phyloP scores from a whole-genome alignment of 1,140 invertebrate genomes.

The Ladona fulva region DNA sequence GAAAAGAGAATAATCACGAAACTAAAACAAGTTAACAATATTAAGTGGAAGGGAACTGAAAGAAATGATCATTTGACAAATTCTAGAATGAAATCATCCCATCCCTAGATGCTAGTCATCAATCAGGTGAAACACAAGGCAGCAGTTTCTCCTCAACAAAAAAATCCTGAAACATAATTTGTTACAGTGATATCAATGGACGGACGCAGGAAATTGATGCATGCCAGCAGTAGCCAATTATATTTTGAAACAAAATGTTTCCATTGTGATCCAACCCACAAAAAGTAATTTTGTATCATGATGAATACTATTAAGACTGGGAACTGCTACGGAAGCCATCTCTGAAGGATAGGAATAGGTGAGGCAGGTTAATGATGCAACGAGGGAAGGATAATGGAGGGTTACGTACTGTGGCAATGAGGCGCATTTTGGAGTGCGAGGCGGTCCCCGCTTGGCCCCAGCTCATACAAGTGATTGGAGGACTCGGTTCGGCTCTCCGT shows the following conservation, averaged over 20 bases:
- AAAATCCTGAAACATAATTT: neutral
- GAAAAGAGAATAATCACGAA: too few relatives aligned
- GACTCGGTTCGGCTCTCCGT: conserved; percentile 43
- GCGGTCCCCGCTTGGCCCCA: neutral
- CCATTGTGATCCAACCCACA: neutral
- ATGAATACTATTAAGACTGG: neutral
- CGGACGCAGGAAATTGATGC: neutral
- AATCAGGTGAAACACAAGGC: neutral
- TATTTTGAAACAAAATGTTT: neutral
- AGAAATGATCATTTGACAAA: too few relatives aligned
- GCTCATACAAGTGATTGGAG: conserved; percentile 42
- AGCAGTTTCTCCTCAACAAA: neutral
- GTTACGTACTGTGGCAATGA: neutral
- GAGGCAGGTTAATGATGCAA: neutral
- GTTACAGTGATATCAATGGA: neutral
- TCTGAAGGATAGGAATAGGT: neutral
- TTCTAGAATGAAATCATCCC: neutral
- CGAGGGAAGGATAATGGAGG: neutral
- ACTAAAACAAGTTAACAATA: too few relatives aligned
- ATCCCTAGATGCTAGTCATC: neutral
- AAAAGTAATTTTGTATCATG: neutral
- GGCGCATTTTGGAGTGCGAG: neutral
- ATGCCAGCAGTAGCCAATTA: neutral
- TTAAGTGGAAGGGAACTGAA: too few relatives aligned
- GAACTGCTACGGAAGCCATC: conserved; percentile 7